Base-by-base conservation (phyloP, 30 jellyfish, hydroid and myxozoan species). In the Rhopilema esculentum region DNA sequence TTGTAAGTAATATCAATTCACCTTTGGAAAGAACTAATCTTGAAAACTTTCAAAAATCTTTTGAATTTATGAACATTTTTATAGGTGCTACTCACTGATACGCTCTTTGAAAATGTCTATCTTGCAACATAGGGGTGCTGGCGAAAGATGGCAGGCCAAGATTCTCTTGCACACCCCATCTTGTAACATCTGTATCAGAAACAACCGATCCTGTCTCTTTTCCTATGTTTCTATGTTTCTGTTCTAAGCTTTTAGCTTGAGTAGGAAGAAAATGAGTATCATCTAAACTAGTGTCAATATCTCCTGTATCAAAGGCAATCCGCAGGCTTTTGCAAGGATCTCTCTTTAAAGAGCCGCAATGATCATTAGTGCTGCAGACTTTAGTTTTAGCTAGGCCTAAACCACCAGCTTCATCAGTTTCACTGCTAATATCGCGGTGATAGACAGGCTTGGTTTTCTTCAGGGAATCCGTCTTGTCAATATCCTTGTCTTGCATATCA, bases 81-180 rank as follows among this genome's bases (percentile, higher is more conserved):
- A 32, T 16, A 19, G 21, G 19, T 28, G 52, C 17, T 12, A 25
- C 79, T 48, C 57, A 81, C 82, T 27, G 72, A 20, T 33, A 23
- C 16, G 23, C 20, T 52, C 71, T 66, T 66, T 25, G 28, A 20
- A 31, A 50, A 69, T 40, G 6, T 40, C 12, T 40, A 40, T 40
- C 57, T 12, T 6, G 6, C 57, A 72, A 52, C 52, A 70, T 33
- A 15, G 92, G 92, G 9, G 92, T 84, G 27, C 92, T 84, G 23
- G 92, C 92, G 22, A 52, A 69, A 20, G 76, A 49, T 53, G 87
- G 92, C 66, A 71, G 33, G 63, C 92, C 86, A 53, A 51, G 87
- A 17, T 49, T 25, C 6, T 51, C 91, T 31, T 27, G 49, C 48
- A 69, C 65, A 0, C 50, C 73, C 92, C 92, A 84, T 7, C 51